Evolutionary conservation across 2,113 vertebrate species (phyloP).

Genomic region (Oryctolagus cuniculus): DNA sequence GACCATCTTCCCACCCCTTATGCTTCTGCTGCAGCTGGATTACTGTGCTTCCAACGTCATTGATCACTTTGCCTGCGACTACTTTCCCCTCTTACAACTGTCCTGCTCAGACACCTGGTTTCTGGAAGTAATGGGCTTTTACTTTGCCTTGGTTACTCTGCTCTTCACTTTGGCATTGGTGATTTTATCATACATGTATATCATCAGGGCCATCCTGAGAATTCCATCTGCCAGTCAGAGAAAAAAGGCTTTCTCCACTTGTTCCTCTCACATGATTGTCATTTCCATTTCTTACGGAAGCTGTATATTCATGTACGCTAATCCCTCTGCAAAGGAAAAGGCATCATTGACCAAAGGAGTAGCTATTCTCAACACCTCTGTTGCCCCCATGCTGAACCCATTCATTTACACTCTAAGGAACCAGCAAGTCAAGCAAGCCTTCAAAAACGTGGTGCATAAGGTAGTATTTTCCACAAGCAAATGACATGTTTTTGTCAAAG

Average conservation of each 20-base stretch:
- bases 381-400: slow-evolving; percentile 73
- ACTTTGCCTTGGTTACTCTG: slow-evolving; percentile 68
- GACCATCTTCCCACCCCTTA: slow-evolving; percentile 73
- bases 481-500: not conserved
- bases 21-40: slow-evolving; percentile 74
- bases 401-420: slow-evolving; percentile 76
- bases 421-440: slow-evolving; percentile 74
- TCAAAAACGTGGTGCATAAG: slow-evolving; percentile 62
- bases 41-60: slow-evolving; percentile 77
- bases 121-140: slow-evolving; percentile 74
- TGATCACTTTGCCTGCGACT: slow-evolving; percentile 80
- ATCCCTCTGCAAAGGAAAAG: slow-evolving; percentile 74
- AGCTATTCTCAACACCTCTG: slow-evolving; percentile 71
- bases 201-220: slow-evolving; percentile 77
- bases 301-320: slow-evolving; percentile 79
- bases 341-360: slow-evolving; percentile 73
- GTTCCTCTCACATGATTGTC: slow-evolving; percentile 80
- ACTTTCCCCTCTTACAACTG: slow-evolving; percentile 72
- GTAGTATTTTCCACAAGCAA: slow-evolving; percentile 15
- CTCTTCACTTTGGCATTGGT: slow-evolving; percentile 71
- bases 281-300: slow-evolving; percentile 81
- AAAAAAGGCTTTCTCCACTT: slow-evolving; percentile 83
- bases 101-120: slow-evolving; percentile 75
- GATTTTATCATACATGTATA: slow-evolving; percentile 78
- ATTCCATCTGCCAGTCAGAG: slow-evolving; percentile 75